Evolutionary conservation across 1,140 invertebrate genomes (phyloP).

Genomic region (Drosophila albomicans): DNA sequence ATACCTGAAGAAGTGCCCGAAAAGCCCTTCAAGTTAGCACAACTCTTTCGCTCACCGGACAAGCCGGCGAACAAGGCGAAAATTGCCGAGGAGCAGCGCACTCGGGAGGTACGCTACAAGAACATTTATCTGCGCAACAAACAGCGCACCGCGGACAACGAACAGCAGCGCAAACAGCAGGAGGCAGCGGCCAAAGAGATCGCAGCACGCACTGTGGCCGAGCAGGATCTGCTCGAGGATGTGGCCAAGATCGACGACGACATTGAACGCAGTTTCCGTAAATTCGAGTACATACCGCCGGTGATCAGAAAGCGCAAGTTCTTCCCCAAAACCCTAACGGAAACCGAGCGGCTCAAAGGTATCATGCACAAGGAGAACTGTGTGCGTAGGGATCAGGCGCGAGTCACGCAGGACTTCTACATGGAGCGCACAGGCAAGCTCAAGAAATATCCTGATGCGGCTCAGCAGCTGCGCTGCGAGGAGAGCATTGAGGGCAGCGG

Average conservation of each 20-base stretch:
- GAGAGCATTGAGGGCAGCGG: constrained; percentile 52
- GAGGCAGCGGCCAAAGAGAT: constrained; percentile 49
- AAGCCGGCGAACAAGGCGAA: constrained; percentile 63
- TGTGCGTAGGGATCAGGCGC: constrained; percentile 58
- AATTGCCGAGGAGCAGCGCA: constrained; percentile 54
- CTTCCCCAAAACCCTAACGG: constrained; percentile 72
- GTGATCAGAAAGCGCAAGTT: constrained; percentile 53
- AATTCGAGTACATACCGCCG: constrained; percentile 63
- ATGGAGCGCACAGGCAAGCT: constrained; percentile 57
- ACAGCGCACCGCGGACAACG: constrained; percentile 20
- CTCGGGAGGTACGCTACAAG: constrained; percentile 70
- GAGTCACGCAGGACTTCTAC: constrained; percentile 64
- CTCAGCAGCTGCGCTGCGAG: constrained; percentile 59
- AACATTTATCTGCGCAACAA: constrained; percentile 70
- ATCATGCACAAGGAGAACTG: constrained; percentile 69
- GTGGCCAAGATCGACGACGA: constrained; percentile 69
- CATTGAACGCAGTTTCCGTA: constrained; percentile 67
- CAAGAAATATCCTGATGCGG: constrained; percentile 63
- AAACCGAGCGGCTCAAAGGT: constrained; percentile 70
- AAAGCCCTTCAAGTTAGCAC: constrained; percentile 38
- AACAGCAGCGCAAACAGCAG: constrained; percentile 24
- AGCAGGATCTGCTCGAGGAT: constrained; percentile 56
- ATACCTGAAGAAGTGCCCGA: background rate
- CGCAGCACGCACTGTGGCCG: constrained; percentile 57
- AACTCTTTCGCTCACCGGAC: constrained; percentile 62